phyloP scores from a whole-genome alignment of 2,888 invertebrate species.

The Entomobrya proxima region DNA sequence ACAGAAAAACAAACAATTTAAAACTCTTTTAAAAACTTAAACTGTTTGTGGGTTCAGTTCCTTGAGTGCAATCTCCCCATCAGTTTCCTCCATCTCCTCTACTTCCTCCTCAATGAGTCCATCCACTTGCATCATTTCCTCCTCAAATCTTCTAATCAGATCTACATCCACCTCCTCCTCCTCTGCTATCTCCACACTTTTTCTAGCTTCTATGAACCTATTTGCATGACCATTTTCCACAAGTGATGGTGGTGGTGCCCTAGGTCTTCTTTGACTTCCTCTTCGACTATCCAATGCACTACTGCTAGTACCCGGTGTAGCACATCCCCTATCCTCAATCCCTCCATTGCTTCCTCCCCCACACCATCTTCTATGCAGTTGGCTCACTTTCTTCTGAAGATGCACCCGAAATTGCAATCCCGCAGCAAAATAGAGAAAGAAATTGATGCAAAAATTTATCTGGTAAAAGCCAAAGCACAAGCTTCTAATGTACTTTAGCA shows the following conservation, averaged over 20 bases:
- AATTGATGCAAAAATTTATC: constrained; percentile 77
- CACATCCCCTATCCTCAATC: neutral
- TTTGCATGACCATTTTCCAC: neutral
- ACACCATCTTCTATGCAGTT: neutral
- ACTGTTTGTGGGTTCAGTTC: too few relatives aligned
- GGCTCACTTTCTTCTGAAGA: constrained; percentile 58
- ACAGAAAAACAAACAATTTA: too few relatives aligned
- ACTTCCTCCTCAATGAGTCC: too few relatives aligned
- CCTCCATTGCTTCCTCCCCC: neutral
- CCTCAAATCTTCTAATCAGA: too few relatives aligned
- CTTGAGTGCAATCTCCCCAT: too few relatives aligned
- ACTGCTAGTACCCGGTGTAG: neutral
- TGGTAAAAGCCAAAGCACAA: constrained; percentile 77
- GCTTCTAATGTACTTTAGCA: constrained; percentile 77
- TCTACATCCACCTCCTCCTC: neutral
- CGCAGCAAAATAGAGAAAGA: constrained; percentile 77
- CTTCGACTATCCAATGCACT: neutral
- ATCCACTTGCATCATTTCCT: too few relatives aligned
- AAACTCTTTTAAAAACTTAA: too few relatives aligned
- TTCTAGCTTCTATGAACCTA: neutral
- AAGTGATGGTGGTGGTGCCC: neutral
- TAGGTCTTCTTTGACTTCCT: neutral
- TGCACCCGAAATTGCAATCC: constrained; percentile 77
- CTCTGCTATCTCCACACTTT: neutral
- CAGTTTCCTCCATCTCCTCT: too few relatives aligned